Evolutionary conservation across 2,797 vertebrate genomes (phyloP), one percentile per base, ranked within the genome.

Genomic region (Pseudotriccus pelzelni): DNA sequence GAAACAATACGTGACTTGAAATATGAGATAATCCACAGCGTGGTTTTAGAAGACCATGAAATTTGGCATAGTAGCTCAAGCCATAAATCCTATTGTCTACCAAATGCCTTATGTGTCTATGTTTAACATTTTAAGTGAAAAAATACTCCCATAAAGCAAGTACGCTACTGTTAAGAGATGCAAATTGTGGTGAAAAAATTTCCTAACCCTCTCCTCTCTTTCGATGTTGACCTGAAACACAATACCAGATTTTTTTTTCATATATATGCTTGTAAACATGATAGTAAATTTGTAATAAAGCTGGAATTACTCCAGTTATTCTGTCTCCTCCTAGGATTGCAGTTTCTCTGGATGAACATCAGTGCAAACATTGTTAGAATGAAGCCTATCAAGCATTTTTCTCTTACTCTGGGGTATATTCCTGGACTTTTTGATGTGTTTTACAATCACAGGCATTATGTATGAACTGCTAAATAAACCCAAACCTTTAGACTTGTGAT

Each of bases 1-100:
- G 77, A 91, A 93, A 82, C 37, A 81, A 41, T 62, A 59, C 0
- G 0, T 79, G 89, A 68, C 84, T 84, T 80, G 86, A 94, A 90
- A 58, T 91, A 47, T 56, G 89, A 76, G 66, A 52, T 80, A 84
- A 85, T 80, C 47, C 34, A 66, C 22, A 44, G 46, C 62, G 18
- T 88, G 36, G 13, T 84, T 94, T 94, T 53, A 78, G 63, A 95
- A 83, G 50, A 91, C 46, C 28, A 37, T 73, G 69, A 87, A 90
- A 93, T 95, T 72, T 66, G 64, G 75, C 52, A n/a, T 58, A 77
- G 12, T 34, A 7, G 1, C 50, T 86, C 34, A 78, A 77, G 32
- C 25, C 21, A 62, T 87, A 78, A 93, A 78, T 37, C 18, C 36
- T 58, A 16, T 88, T 92, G 49, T 93, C 49, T 75, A 41, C 75